Conservation (phyloP, 2,797 vertebrate genomes). For the Scomberomorus guttatus region DNA sequence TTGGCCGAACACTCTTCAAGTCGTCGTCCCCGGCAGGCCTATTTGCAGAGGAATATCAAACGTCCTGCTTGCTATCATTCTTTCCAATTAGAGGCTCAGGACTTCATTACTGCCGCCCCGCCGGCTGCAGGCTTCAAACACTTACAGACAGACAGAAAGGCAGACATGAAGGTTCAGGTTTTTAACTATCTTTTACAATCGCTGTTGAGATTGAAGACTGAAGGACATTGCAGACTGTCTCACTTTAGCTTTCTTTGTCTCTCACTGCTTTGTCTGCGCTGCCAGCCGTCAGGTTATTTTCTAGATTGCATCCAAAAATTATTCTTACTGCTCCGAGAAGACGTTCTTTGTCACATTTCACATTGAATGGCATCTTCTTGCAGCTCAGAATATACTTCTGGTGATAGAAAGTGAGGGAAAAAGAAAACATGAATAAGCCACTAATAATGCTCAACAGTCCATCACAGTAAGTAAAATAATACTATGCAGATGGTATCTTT, state of each 20-base stretch:
- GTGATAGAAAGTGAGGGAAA: no score
- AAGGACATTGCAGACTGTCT: conserved; percentile 16
- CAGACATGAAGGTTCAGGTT: conserved; percentile 17
- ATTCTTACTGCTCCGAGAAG: no score
- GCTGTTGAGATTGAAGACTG: neutral
- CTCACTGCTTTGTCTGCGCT: neutral
- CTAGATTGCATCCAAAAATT: no score
- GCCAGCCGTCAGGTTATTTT: neutral
- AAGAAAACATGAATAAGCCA: no score
- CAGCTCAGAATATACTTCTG: no score
- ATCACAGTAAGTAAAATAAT: no score
- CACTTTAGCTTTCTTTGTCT: neutral
- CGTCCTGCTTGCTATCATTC: conserved; percentile 57
- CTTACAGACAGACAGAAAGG: neutral
- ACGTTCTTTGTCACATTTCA: no score
- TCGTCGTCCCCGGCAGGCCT: conserved; percentile 42
- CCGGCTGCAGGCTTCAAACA: conserved; percentile 43
- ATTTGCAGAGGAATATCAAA: conserved; percentile 65
- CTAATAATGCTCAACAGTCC: no score
- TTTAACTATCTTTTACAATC: conserved; percentile 28
- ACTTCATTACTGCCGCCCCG: conserved; percentile 56
- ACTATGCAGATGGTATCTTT: no score
- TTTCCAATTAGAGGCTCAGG: conserved; percentile 65
- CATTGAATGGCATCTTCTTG: no score
- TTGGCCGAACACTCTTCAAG: conserved; percentile 29